phyloP scores from a whole-genome alignment of 2,113 vertebrate species.

The Sphaerodactylus townsendi region DNA sequence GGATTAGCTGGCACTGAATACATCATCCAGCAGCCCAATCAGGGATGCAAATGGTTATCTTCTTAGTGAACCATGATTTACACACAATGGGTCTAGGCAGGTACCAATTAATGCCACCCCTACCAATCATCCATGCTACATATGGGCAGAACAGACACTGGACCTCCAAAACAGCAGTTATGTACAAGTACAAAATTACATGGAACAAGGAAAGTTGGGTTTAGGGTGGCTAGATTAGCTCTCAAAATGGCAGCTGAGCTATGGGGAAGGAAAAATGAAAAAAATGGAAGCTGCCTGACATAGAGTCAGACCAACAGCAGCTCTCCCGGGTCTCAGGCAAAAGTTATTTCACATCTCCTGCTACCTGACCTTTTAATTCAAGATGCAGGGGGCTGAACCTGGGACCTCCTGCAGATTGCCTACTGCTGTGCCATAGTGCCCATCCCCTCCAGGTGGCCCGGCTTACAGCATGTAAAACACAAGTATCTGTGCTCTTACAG shows the following conservation, averaged over 20 bases:
- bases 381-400: no score
- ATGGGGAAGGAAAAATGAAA: not conserved
- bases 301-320: no score
- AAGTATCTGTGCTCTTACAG: not conserved
- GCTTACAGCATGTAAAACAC: not conserved
- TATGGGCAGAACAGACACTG: no score
- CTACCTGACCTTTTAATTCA: no score
- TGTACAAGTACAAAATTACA: no score
- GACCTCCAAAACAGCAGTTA: no score
- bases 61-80: not conserved
- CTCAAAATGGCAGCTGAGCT: not conserved
- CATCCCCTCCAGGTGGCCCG: no score
- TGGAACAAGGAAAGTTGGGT: not conserved
- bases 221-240: not conserved
- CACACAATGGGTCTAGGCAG: not conserved
- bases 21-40: not conserved
- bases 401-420: no score
- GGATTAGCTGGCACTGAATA: not conserved
- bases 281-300: not conserved
- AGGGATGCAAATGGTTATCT: not conserved
- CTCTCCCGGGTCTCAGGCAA: no score
- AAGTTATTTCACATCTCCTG: no score
- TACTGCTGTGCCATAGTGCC: no score
- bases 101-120: not conserved
- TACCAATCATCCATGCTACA: not conserved